Evolutionary conservation across 2,113 vertebrate species (phyloP).

Genomic region (Lepus americanus): DNA sequence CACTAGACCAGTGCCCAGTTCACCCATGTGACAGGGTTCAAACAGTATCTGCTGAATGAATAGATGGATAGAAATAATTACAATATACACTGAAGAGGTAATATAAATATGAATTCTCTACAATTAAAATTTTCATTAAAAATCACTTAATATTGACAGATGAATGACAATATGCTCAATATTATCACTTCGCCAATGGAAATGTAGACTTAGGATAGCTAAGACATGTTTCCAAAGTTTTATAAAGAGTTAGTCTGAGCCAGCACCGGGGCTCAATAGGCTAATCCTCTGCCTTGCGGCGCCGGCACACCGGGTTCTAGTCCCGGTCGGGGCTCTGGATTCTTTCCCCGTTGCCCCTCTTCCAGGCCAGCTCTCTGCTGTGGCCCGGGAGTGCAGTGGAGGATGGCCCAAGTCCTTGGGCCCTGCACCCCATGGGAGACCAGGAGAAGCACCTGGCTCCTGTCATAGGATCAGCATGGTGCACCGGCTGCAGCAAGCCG

Average conservation of each 20-base stretch:
- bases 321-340: too few species aligned
- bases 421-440: too few species aligned
- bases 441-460: too few species aligned
- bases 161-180: background rate
- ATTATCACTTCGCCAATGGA: background rate
- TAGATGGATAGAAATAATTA: background rate
- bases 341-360: too few species aligned
- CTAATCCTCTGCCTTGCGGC: too few species aligned
- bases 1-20: background rate
- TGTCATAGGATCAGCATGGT: too few species aligned
- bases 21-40: background rate
- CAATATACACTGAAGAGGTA: background rate
- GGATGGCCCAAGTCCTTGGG: too few species aligned
- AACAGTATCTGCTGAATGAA: background rate
- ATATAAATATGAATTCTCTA: background rate
- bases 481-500: too few species aligned
- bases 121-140: conserved; percentile 41
- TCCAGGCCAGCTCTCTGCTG: too few species aligned
- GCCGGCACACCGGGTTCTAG: too few species aligned
- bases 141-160: background rate
- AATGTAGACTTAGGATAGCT: background rate
- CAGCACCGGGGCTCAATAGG: too few species aligned
- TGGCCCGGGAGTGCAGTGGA: too few species aligned
- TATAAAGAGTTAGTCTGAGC: conserved; percentile 4
- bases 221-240: background rate